These are phyloP conservation scores for Emydoidea blandingii DNA, from an alignment of 2,797 vertebrate genomes.

Conservation along the genomic window DNA sequence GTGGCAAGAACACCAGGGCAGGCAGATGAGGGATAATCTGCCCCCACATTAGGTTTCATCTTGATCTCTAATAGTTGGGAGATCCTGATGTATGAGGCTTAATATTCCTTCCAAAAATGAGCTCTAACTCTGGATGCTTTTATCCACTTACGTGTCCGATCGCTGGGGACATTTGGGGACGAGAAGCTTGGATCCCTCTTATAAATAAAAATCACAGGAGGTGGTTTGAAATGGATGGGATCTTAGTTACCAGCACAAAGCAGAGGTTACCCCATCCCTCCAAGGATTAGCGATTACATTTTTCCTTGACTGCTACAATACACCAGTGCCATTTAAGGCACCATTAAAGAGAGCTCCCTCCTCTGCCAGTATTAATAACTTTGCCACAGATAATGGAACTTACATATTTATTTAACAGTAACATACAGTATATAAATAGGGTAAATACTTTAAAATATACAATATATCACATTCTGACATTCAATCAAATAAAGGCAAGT, in stretches of 20 bases:
- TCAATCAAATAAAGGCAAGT: conserved; percentile 50
- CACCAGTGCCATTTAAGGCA: background rate
- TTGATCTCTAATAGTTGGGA: background rate
- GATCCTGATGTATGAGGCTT: too few relatives aligned
- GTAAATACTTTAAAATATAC: conserved; percentile 77
- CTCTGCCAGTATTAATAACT: accelerated
- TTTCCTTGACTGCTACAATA: background rate
- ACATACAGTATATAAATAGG: conserved; percentile 76
- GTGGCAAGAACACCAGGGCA: background rate
- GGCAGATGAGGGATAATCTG: background rate
- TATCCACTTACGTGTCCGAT: background rate
- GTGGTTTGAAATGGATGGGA: background rate
- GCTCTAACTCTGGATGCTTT: background rate
- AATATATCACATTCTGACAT: conserved; percentile 76
- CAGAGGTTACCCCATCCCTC: background rate
- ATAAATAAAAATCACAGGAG: background rate
- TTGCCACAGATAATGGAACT: background rate
- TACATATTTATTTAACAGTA: conserved; percentile 73
- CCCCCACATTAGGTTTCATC: background rate
- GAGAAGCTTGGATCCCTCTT: background rate
- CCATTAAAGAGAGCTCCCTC: background rate
- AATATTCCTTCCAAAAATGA: background rate
- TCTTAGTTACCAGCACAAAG: background rate
- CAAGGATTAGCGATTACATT: too few relatives aligned
- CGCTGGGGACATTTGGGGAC: background rate